These are phyloP conservation scores for Gymnocephalus cernua DNA, from an alignment of 2,113 vertebrate genomes.

Conservation along the genomic window DNA sequence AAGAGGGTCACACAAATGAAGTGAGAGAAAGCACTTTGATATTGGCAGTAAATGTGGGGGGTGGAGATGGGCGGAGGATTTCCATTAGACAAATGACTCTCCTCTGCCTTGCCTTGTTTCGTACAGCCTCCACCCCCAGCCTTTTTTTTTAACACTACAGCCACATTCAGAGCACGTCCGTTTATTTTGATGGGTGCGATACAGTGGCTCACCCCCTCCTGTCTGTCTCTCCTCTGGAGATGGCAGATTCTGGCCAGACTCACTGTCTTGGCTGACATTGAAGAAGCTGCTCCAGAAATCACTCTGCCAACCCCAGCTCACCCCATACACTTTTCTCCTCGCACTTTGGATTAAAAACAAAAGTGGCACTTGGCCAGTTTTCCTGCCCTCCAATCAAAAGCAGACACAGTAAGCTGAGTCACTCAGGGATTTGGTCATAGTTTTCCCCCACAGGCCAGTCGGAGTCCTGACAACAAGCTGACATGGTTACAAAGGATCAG, in stretches of 20 bases:
- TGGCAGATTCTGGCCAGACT: conserved; percentile 32
- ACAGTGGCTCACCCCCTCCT: conserved; percentile 21
- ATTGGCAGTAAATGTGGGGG: conserved; percentile 35
- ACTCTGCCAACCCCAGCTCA: conserved; percentile 29
- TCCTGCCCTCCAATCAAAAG: conserved; percentile 21
- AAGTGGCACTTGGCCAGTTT: not conserved
- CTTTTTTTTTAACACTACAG: not conserved
- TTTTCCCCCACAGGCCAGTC: conserved; percentile 26
- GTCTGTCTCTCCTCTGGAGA: conserved; percentile 50
- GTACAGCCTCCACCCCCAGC: conserved; percentile 41
- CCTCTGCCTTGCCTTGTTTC: conserved; percentile 40
- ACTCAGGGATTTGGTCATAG: conserved; percentile 37
- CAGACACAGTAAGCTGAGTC: conserved; percentile 63
- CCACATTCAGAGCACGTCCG: conserved; percentile 66
- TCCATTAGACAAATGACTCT: conserved; percentile 80
- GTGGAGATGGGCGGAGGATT: conserved; percentile 15
- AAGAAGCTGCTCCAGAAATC: conserved; percentile 47
- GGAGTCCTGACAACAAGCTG: conserved; percentile 41
- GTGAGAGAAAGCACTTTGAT: conserved; percentile 25
- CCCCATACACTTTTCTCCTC: not conserved
- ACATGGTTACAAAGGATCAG: conserved; percentile 39
- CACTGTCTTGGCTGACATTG: conserved; percentile 80
- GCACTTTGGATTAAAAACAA: conserved; percentile 9
- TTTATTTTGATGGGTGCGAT: conserved; percentile 67
- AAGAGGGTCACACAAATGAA: not conserved